Percentiles rank a stretch among this genome's conserved stretches.
These are phyloP conservation scores for Bellardia pandia DNA, from an alignment of 2,888 invertebrate genomes.

Conservation along the genomic window DNA sequence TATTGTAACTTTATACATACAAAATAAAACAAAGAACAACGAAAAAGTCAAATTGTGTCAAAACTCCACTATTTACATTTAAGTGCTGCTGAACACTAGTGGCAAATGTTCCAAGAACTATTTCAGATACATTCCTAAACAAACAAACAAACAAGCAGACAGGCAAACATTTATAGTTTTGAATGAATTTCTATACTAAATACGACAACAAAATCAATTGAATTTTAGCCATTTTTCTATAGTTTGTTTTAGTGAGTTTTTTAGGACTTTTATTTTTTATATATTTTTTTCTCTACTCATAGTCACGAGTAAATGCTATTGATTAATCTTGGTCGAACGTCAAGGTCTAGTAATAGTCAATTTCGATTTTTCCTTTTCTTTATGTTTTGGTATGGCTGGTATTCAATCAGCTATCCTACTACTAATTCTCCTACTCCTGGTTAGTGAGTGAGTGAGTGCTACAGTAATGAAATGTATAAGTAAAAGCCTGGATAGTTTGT, in stretches of 20 bases:
- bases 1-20: neutral
- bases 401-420: constrained; percentile 13
- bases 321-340: constrained; percentile 72
- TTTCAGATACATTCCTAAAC: constrained; percentile 15
- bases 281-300: constrained; percentile 36
- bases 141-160: neutral
- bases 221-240: neutral
- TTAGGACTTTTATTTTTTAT: constrained; percentile 30
- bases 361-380: constrained; percentile 49
- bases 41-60: constrained; percentile 55
- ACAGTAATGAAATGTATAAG: constrained; percentile 35
- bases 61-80: neutral
- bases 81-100: neutral
- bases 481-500: constrained; percentile 12
- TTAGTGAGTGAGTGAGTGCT: too few relatives aligned
- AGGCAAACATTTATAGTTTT: constrained; percentile 12
- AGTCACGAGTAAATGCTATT: constrained; percentile 71
- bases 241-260: neutral
- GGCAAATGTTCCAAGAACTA: constrained; percentile 46
- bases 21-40: neutral
- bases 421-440: neutral
- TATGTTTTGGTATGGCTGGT: constrained; percentile 6
- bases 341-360: constrained; percentile 73
- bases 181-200: constrained; percentile 37
- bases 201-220: constrained; percentile 2